Conservation (phyloP, 2,113 vertebrate species). For the Eidolon helvum region DNA sequence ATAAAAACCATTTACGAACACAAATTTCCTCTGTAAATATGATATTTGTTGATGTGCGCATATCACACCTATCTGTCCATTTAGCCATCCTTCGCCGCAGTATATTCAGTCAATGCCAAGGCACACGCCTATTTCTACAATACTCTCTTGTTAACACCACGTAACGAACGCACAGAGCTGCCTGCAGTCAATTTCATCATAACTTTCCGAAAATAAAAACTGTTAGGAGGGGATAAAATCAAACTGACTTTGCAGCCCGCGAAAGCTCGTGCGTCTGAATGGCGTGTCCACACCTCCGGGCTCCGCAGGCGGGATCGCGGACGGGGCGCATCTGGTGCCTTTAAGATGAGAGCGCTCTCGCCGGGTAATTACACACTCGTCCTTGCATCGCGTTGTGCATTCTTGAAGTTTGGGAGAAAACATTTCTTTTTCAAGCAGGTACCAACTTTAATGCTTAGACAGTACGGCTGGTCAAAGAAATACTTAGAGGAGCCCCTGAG, state of each 20-base stretch:
- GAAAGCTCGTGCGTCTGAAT: slow-evolving; percentile 78
- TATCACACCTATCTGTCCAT: background rate
- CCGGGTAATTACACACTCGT: slow-evolving; percentile 65
- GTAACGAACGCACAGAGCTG: slow-evolving; percentile 69
- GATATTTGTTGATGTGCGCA: background rate
- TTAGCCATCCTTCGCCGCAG: background rate
- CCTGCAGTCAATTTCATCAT: slow-evolving; percentile 33
- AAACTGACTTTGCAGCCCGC: slow-evolving; percentile 70
- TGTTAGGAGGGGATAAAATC: slow-evolving; percentile 64
- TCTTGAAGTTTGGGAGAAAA: slow-evolving; percentile 50
- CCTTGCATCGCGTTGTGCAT: slow-evolving; percentile 66
- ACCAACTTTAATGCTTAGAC: slow-evolving; percentile 63
- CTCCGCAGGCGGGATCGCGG: slow-evolving; percentile 65
- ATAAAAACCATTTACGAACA: background rate
- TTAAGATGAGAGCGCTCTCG: slow-evolving; percentile 13
- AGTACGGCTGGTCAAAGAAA: slow-evolving; percentile 63
- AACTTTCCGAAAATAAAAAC: slow-evolving; percentile 65
- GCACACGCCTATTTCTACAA: slow-evolving; percentile 14
- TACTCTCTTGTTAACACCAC: slow-evolving; percentile 59
- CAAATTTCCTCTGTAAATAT: background rate
- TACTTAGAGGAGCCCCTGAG: background rate
- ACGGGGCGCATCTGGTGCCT: slow-evolving; percentile 59
- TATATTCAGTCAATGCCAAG: background rate
- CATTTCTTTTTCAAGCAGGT: slow-evolving; percentile 29
- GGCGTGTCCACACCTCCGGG: slow-evolving; percentile 75